Evolutionary conservation across 2,888 invertebrate species (phyloP).

Genomic region (Anodontia alba): DNA sequence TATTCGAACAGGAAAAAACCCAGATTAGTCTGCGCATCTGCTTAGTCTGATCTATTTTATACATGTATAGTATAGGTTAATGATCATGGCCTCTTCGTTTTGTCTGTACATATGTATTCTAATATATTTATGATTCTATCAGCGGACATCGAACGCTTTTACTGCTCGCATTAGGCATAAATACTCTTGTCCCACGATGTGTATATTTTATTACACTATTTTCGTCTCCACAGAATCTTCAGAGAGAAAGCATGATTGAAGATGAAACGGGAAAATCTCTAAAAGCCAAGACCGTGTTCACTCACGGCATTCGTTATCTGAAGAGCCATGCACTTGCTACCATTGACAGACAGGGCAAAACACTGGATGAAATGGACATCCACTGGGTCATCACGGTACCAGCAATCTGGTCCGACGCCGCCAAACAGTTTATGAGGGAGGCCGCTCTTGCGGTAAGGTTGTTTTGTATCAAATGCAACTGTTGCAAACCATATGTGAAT

Average conservation of each 20-base stretch:
- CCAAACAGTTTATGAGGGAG: slow-evolving; percentile 57
- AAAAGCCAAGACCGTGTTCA: slow-evolving; percentile 38
- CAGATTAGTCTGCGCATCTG: no score
- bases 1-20: no score
- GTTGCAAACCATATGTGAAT: no score
- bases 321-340: slow-evolving; percentile 41
- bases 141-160: background rate
- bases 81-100: no score
- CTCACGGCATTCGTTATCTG: slow-evolving; percentile 41
- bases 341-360: slow-evolving; percentile 42
- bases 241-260: slow-evolving; percentile 34
- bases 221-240: no score
- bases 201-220: no score
- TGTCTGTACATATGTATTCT: no score
- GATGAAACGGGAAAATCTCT: slow-evolving; percentile 48
- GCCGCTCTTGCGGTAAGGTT: slow-evolving; percentile 27
- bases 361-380: slow-evolving; percentile 40
- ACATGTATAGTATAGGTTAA: no score
- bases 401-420: slow-evolving; percentile 55
- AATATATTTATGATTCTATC: background rate
- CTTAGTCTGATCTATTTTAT: no score
- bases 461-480: no score
- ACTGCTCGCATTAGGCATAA: no score
- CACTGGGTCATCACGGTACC: slow-evolving; percentile 49
- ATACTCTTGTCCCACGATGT: no score